Conservation (phyloP, 2,113 vertebrate species). For the Sander vitreus region DNA sequence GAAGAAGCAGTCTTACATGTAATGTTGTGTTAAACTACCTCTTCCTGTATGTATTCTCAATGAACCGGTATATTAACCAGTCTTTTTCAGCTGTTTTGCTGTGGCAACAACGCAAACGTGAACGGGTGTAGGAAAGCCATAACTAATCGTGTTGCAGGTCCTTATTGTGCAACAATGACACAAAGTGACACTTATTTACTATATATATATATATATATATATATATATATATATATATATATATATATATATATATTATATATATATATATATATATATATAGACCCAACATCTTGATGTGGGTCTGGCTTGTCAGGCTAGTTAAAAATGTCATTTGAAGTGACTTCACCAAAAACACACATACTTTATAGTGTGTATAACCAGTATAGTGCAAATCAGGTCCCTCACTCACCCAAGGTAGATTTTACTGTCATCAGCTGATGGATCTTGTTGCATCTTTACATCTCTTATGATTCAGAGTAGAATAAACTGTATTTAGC, state of each 20-base stretch:
- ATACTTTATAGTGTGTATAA: neutral
- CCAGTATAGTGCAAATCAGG: neutral
- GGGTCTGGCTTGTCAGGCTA: too few species aligned
- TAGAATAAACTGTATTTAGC: neutral
- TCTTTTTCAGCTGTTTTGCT: conserved; percentile 1
- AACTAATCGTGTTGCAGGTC: conserved; percentile 29
- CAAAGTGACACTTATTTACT: conserved; percentile 23
- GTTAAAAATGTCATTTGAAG: neutral
- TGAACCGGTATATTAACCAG: neutral
- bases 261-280: too few species aligned
- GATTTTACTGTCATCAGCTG: neutral
- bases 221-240: too few species aligned
- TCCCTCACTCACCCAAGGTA: neutral
- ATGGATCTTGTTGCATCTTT: neutral
- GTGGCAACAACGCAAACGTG: neutral
- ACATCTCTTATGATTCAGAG: neutral
- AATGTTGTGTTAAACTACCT: neutral
- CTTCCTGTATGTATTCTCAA: neutral
- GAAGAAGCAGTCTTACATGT: neutral
- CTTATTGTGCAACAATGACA: conserved; percentile 2
- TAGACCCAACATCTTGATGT: too few species aligned
- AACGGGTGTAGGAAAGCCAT: conserved; percentile 10
- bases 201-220: too few species aligned
- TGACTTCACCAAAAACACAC: neutral
- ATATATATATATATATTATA: too few species aligned